phyloP scores from a whole-genome alignment of 2,888 invertebrate genomes.

The Neelides folsomi region DNA sequence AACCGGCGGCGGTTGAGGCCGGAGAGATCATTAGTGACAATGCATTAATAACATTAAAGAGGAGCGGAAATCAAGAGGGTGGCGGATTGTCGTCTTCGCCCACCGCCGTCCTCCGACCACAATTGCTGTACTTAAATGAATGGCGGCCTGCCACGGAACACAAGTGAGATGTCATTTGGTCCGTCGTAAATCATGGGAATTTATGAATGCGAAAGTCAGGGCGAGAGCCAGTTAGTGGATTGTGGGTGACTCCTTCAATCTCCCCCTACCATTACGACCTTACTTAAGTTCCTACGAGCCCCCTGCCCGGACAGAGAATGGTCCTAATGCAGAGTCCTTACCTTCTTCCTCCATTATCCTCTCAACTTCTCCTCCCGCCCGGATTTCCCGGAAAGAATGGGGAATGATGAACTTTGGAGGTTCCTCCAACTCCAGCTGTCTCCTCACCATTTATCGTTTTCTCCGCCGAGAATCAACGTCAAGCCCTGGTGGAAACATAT shows the following conservation, averaged over 20 bases:
- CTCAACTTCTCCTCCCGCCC: too few species aligned
- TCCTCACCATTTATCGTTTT: slow-evolving; percentile 5
- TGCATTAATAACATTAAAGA: too few species aligned
- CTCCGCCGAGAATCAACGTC: neutral
- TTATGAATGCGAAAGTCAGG: slow-evolving; percentile 23
- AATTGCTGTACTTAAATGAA: slow-evolving; percentile 16
- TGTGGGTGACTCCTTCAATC: too few species aligned
- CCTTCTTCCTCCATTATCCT: neutral
- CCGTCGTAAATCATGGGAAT: slow-evolving; percentile 34
- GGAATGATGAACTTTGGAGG: neutral
- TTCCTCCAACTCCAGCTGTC: neutral
- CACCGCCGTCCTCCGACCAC: slow-evolving; percentile 7
- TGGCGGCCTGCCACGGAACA: slow-evolving; percentile 19
- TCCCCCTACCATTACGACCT: too few species aligned
- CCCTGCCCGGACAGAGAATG: too few species aligned
- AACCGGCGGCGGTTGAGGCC: too few species aligned
- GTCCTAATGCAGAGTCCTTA: neutral
- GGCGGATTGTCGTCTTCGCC: neutral
- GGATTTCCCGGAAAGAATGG: too few species aligned
- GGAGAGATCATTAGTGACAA: too few species aligned
- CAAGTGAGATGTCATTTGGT: slow-evolving; percentile 32
- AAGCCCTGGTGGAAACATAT: too few species aligned
- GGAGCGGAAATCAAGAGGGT: neutral
- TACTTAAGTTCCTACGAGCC: too few species aligned
- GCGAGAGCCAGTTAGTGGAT: too few species aligned